phyloP scores from a whole-genome alignment of 2,888 invertebrate species.

The Drepanosiphum platanoidis region DNA sequence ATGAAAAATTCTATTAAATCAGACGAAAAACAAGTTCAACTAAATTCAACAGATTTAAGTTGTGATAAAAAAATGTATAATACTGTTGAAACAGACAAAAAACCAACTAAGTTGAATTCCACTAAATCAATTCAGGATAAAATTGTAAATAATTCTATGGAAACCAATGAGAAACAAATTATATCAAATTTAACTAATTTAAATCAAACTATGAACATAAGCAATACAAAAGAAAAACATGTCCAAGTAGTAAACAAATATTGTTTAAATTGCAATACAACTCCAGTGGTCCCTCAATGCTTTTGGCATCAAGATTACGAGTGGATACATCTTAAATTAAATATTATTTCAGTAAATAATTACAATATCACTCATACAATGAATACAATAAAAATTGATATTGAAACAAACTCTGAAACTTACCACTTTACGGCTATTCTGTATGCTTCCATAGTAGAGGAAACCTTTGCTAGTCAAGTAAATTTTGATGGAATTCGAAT shows the following conservation, averaged over 20 bases:
- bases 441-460: conserved; percentile 18
- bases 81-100: not conserved
- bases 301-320: conserved; percentile 44
- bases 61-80: not conserved
- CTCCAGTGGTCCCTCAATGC: conserved; percentile 33
- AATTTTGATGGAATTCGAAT: conserved; percentile 36
- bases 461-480: conserved; percentile 8
- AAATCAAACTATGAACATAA: not conserved
- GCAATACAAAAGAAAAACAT: not conserved
- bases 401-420: conserved; percentile 28
- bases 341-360: conserved; percentile 29
- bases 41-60: not conserved
- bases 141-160: not conserved
- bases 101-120: conserved; percentile 11
- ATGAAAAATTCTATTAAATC: not conserved
- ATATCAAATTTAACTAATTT: not conserved
- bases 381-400: conserved; percentile 18
- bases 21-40: not conserved
- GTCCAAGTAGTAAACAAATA: conserved; percentile 2
- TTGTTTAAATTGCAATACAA: conserved; percentile 43
- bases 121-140: not conserved
- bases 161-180: conserved; percentile 9
- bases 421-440: conserved; percentile 25
- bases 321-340: conserved; percentile 47
- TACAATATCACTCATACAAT: conserved; percentile 8